Conservation (phyloP, 1,140 invertebrate species). For the Microplitis demolitor region DNA sequence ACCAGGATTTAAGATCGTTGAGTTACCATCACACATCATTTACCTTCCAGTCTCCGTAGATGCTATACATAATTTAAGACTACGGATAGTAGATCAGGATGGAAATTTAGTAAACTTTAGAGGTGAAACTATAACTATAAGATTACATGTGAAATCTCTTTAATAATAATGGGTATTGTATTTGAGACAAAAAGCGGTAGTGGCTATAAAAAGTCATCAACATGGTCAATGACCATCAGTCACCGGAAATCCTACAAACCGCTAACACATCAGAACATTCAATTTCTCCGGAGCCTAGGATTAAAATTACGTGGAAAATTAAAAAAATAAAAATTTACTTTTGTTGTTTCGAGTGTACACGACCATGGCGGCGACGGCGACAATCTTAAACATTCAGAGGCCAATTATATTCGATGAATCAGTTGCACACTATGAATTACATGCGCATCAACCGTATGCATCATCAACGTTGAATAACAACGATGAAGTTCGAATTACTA, state of each 20-base stretch:
- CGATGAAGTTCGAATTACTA: not conserved
- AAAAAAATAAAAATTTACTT: not conserved
- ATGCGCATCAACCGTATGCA: constrained; percentile 20
- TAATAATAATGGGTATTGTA: not conserved
- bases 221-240: not conserved
- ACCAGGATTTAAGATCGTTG: not conserved
- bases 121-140: not conserved
- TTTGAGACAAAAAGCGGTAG: not conserved
- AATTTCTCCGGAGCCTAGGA: not conserved
- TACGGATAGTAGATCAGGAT: not conserved
- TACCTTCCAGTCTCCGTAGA: not conserved
- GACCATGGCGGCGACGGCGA: not conserved
- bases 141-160: not conserved
- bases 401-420: constrained; percentile 36
- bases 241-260: not conserved
- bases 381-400: constrained; percentile 30
- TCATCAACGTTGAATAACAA: not conserved
- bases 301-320: constrained; percentile 5
- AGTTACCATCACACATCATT: not conserved
- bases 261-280: not conserved
- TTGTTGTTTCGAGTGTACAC: constrained; percentile 23
- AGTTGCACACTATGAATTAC: constrained; percentile 40
- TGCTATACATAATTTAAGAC: not conserved
- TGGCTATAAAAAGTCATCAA: not conserved
- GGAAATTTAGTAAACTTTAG: not conserved